phyloP scores from a whole-genome alignment of 2,113 vertebrate genomes.

The Corythaeola cristata region DNA sequence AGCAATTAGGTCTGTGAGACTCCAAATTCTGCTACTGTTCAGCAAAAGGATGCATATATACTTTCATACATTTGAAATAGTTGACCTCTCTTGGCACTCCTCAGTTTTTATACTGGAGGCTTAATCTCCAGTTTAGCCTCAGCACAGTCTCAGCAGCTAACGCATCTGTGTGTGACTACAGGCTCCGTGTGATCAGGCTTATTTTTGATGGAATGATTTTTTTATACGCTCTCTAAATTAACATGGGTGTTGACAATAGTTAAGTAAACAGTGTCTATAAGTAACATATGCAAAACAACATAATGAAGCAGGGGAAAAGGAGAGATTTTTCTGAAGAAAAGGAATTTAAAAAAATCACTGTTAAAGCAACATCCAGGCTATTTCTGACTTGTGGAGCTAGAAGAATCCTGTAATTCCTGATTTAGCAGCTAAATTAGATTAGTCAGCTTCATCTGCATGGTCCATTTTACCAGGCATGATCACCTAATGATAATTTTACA shows the following conservation, averaged over 20 bases:
- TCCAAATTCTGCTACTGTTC: neutral
- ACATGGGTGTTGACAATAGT: neutral
- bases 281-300: neutral
- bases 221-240: neutral
- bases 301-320: neutral
- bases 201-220: neutral
- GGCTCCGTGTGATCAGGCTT: neutral
- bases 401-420: neutral
- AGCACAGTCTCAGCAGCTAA: neutral
- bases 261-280: neutral
- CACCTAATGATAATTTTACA: neutral
- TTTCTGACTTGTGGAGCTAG: neutral
- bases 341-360: neutral
- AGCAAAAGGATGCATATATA: neutral
- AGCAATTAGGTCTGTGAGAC: neutral
- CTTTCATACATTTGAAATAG: neutral
- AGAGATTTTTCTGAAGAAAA: neutral
- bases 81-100: neutral
- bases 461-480: neutral
- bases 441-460: neutral
- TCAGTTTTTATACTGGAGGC: neutral
- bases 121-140: neutral
- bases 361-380: neutral
- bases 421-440: neutral
- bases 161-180: neutral